These are phyloP conservation scores for Polia nebulosa DNA, from an alignment of 2,888 invertebrate genomes.

Conservation along the genomic window DNA sequence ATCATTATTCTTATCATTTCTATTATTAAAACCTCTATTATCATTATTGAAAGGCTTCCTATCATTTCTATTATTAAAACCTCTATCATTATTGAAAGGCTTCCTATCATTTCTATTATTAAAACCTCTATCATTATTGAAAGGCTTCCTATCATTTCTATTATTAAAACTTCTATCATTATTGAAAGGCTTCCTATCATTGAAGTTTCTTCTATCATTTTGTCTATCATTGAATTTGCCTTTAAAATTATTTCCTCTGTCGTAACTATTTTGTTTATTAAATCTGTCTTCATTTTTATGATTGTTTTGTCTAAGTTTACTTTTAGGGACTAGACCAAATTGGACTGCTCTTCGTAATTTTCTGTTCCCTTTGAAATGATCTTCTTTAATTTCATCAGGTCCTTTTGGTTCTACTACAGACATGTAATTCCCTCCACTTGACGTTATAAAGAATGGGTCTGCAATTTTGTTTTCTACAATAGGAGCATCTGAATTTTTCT, in stretches of 20 bases:
- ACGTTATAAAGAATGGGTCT: conserved; percentile 88
- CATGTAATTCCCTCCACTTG: conserved; percentile 86
- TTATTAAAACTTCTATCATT: too few relatives aligned
- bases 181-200: conserved; percentile 57
- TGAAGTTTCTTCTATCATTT: conserved; percentile 54
- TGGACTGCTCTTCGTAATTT: conserved; percentile 85
- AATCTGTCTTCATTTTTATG: conserved; percentile 58
- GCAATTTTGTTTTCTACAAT: conserved; percentile 77
- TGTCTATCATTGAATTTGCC: conserved; percentile 53
- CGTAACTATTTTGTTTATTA: conserved; percentile 64
- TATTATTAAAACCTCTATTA: conserved; percentile 57
- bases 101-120: too few relatives aligned
- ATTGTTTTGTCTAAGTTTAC: conserved; percentile 75
- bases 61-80: too few relatives aligned
- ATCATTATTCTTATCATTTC: conserved; percentile 61
- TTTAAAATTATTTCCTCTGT: conserved; percentile 59
- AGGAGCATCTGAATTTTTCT: conserved; percentile 72
- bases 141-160: conserved; percentile 55
- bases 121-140: too few relatives aligned
- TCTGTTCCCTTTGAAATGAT: conserved; percentile 85
- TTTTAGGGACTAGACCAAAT: conserved; percentile 85
- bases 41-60: too few relatives aligned
- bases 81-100: too few relatives aligned
- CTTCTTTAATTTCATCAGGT: conserved; percentile 87
- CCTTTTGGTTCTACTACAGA: conserved; percentile 85